Conservation (phyloP, 1,140 invertebrate genomes). For the Drosophila santomea region DNA sequence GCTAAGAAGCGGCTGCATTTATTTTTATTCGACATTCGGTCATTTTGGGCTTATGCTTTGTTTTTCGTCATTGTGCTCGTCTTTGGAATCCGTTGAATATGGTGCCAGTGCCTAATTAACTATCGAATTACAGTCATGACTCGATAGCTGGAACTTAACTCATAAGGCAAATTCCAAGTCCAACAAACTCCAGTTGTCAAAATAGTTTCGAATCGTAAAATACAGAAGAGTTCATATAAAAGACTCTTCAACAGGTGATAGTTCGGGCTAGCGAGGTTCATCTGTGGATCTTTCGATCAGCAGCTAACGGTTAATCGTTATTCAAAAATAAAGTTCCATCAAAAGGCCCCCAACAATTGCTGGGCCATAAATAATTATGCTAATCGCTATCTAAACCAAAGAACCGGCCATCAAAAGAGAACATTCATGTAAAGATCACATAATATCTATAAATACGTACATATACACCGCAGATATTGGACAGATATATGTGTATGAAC, state of each 20-base stretch:
- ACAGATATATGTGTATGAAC: slow-evolving; percentile 5
- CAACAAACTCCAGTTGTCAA: no score
- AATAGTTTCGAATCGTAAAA: no score
- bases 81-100: slow-evolving; percentile 22
- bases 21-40: slow-evolving; percentile 62
- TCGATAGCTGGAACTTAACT: not conserved
- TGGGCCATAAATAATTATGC: slow-evolving; percentile 50
- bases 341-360: slow-evolving; percentile 38
- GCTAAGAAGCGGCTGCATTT: slow-evolving; percentile 50
- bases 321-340: slow-evolving; percentile 15
- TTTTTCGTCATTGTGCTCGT: slow-evolving; percentile 34
- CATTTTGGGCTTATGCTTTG: slow-evolving; percentile 56
- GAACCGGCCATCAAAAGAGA: slow-evolving; percentile 25
- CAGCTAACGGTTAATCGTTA: slow-evolving; percentile 30
- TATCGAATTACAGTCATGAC: slow-evolving; percentile 24
- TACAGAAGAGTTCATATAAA: no score
- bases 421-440: slow-evolving; percentile 42
- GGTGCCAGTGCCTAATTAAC: slow-evolving; percentile 44
- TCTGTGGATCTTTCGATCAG: slow-evolving; percentile 16
- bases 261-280: not conserved
- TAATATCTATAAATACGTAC: slow-evolving; percentile 40
- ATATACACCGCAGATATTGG: slow-evolving; percentile 6
- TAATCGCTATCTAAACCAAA: slow-evolving; percentile 39
- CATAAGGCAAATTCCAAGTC: no score
- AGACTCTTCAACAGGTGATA: not conserved